A percentile compares a stretch with the other conserved stretches of the same genome.
Evolutionary conservation across 1,140 invertebrate species (phyloP).

Genomic region (Bombus soroeensis): DNA sequence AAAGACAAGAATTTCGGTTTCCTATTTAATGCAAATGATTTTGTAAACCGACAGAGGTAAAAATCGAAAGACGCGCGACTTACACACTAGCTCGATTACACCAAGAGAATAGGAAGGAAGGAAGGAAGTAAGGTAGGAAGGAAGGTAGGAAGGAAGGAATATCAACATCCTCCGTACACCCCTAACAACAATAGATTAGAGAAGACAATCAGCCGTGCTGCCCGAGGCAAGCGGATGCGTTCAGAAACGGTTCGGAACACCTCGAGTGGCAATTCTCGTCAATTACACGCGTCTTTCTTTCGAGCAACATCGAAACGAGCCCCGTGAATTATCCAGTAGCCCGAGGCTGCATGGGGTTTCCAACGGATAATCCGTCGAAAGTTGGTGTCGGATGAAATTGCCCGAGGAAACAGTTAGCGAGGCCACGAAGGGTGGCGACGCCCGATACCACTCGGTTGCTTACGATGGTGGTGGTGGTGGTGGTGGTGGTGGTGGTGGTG

Average conservation of each 20-base stretch:
- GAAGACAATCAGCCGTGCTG: neutral
- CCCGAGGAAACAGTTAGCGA: constrained; percentile 66
- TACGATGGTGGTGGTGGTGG: constrained; percentile 17
- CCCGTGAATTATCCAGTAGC: constrained; percentile 17
- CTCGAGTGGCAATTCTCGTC: constrained; percentile 51
- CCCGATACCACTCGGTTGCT: neutral
- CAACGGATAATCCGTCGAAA: constrained; percentile 65
- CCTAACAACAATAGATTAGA: neutral
- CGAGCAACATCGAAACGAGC: constrained; percentile 21
- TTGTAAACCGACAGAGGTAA: neutral
- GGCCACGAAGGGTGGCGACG: constrained; percentile 19
- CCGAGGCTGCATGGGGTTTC: constrained; percentile 18
- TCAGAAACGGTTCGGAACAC: constrained; percentile 21
- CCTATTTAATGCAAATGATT: neutral
- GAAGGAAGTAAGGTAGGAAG: no score
- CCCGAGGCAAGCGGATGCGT: constrained; percentile 17
- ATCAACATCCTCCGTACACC: neutral
- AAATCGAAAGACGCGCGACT: neutral
- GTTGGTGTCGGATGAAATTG: constrained; percentile 74
- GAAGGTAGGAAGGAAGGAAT: neutral
- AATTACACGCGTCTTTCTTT: constrained; percentile 55
- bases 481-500: constrained; percentile 22
- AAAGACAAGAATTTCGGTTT: neutral
- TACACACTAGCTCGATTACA: neutral
- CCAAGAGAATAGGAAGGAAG: no score